A percentile compares a stretch with the other conserved stretches of the same genome.
These are phyloP conservation scores for Thecophora atra DNA, from an alignment of 2,888 invertebrate species.

Conservation along the genomic window DNA sequence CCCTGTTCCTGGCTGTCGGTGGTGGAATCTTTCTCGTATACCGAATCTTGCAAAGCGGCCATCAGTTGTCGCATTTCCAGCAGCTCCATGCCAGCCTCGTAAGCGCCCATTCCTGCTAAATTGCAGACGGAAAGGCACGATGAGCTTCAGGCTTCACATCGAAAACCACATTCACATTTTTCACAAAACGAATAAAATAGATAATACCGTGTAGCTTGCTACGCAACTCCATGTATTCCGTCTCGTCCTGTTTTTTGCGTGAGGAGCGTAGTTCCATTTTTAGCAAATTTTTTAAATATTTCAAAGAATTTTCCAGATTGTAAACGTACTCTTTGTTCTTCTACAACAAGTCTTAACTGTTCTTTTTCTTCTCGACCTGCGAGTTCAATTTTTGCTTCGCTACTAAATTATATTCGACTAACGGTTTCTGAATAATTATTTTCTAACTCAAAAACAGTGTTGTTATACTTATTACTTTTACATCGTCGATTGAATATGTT, in stretches of 20 bases:
- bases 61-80: constrained; percentile 54
- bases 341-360: too few relatives aligned
- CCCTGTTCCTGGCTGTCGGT: constrained; percentile 39
- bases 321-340: not conserved
- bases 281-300: not conserved
- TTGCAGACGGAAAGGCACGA: not conserved
- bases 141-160: not conserved
- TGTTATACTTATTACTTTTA: too few relatives aligned
- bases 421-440: too few relatives aligned
- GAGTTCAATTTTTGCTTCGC: too few relatives aligned
- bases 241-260: not conserved
- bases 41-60: constrained; percentile 49
- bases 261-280: constrained; percentile 27
- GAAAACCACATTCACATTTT: too few relatives aligned
- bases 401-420: too few relatives aligned
- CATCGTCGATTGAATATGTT: too few relatives aligned
- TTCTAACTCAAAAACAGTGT: too few relatives aligned
- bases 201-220: constrained; percentile 12
- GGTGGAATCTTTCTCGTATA: constrained; percentile 35
- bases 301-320: not conserved
- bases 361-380: not conserved
- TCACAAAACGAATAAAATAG: too few relatives aligned
- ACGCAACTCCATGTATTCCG: constrained; percentile 22
- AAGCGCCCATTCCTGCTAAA: constrained; percentile 49
- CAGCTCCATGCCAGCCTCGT: constrained; percentile 53